Percentiles rank a stretch among this genome's conserved stretches.
phyloP scores from a whole-genome alignment of 2,113 vertebrate species.

The Hypomesus transpacificus region DNA sequence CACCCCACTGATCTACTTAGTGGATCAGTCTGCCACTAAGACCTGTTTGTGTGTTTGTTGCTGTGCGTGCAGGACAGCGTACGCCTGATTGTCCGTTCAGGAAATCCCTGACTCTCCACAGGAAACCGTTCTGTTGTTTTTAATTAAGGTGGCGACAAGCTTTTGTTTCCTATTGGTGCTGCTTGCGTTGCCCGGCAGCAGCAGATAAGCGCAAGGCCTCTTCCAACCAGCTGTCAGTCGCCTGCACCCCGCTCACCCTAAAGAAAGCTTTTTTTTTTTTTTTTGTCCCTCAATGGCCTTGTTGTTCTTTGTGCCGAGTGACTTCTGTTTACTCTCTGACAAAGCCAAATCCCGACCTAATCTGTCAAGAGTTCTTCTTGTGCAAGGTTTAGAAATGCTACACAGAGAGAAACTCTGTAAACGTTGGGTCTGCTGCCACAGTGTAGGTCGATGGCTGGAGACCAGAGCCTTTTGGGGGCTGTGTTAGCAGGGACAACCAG shows the following conservation, averaged over 20 bases:
- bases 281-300: constrained; percentile 64
- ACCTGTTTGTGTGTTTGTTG: background rate
- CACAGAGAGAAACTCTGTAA: constrained; percentile 25
- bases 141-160: constrained; percentile 13
- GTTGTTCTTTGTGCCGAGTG: constrained; percentile 68
- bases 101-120: constrained; percentile 15
- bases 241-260: background rate
- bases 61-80: background rate
- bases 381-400: constrained; percentile 54
- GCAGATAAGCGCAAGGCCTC: constrained; percentile 44
- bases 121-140: constrained; percentile 10
- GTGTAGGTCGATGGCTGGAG: background rate
- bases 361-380: constrained; percentile 51
- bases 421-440: constrained; percentile 7
- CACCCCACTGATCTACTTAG: background rate
- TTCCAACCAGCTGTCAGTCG: constrained; percentile 55
- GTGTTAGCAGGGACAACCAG: constrained; percentile 13
- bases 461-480: constrained; percentile 39
- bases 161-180: constrained; percentile 34
- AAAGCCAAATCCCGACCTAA: constrained; percentile 64
- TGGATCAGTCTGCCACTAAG: background rate
- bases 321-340: constrained; percentile 68
- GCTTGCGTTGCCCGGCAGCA: constrained; percentile 50
- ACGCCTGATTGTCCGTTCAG: background rate
- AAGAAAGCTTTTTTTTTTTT: constrained; percentile 25